These are phyloP conservation scores for Halcyon leucocephala DNA, from an alignment of 2,797 vertebrate species.

Conservation along the genomic window DNA sequence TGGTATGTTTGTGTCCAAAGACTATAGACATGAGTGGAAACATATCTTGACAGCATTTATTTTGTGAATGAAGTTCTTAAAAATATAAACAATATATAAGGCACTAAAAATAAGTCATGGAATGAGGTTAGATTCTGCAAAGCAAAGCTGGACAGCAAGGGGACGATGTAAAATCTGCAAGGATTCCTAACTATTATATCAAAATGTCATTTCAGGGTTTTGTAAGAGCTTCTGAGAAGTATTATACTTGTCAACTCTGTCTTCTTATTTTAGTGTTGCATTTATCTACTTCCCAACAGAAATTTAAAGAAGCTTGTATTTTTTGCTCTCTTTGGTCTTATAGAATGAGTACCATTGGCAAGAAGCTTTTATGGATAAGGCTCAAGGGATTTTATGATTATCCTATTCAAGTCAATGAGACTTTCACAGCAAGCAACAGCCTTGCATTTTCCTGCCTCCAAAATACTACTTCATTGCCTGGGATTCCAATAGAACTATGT, in stretches of 20 bases:
- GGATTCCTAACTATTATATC: neutral
- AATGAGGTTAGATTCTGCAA: neutral
- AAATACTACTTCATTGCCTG: neutral
- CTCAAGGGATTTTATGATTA: neutral
- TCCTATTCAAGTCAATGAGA: neutral
- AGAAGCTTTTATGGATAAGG: neutral
- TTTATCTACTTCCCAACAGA: neutral
- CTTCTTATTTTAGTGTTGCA: neutral
- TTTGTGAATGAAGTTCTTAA: neutral
- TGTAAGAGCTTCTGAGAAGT: neutral
- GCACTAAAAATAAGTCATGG: neutral
- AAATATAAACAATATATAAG: neutral
- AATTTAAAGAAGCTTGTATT: neutral
- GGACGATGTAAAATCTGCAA: neutral
- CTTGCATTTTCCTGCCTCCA: neutral
- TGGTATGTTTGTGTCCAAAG: neutral
- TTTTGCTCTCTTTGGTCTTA: neutral
- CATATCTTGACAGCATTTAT: neutral
- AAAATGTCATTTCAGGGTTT: neutral
- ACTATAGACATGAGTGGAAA: neutral
- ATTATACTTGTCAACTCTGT: neutral
- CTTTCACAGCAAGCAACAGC: rapidly evolving
- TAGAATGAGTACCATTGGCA: rapidly evolving
- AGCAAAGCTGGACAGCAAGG: neutral
- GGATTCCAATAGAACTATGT: neutral